phyloP scores from a whole-genome alignment of 2,113 vertebrate species.

The Melierax canorus region DNA sequence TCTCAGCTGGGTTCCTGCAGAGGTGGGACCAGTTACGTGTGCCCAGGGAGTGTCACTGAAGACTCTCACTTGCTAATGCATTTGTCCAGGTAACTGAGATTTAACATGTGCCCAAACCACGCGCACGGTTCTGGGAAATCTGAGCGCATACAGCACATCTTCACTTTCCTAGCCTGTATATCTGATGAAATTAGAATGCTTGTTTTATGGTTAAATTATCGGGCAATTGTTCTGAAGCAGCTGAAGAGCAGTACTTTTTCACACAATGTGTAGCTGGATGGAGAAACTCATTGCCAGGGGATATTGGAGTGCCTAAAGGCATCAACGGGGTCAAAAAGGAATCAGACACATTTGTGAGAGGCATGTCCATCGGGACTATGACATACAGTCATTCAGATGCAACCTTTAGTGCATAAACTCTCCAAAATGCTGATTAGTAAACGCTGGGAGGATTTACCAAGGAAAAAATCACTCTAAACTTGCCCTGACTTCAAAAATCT shows the following conservation, averaged over 20 bases:
- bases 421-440: background rate
- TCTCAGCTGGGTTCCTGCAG: background rate
- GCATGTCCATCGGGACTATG: background rate
- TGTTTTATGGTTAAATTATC: background rate
- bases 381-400: background rate
- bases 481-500: background rate
- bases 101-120: background rate
- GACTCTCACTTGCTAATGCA: background rate
- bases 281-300: background rate
- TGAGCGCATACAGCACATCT: rapidly evolving
- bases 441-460: background rate
- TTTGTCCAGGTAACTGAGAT: background rate
- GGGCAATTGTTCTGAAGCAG: background rate
- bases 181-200: background rate
- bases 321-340: background rate
- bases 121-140: rapidly evolving
- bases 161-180: background rate
- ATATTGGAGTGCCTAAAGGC: background rate
- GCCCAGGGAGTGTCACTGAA: background rate
- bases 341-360: background rate
- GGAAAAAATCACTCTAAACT: background rate
- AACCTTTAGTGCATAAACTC: background rate
- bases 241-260: background rate
- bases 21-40: background rate
- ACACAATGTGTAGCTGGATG: background rate